Evolutionary conservation across 1,140 invertebrate genomes (phyloP).

Genomic region (Euborellia annulipes): DNA sequence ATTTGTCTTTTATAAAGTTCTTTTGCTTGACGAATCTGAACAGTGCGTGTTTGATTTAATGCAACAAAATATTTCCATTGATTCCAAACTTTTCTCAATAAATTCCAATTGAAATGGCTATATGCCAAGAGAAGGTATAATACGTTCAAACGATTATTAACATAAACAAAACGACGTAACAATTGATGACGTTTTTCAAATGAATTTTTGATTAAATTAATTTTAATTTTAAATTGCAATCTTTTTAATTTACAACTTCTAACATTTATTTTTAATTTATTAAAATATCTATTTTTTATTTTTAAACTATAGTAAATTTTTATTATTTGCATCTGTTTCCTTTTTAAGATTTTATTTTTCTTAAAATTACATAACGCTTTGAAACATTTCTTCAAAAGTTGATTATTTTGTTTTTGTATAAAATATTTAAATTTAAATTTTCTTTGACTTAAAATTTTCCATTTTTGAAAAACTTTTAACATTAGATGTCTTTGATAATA

Average conservation of each 20-base stretch:
- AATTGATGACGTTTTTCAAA: background rate
- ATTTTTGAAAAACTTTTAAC: conserved; percentile 11
- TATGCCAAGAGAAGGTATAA: background rate
- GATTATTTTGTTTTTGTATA: conserved; percentile 10
- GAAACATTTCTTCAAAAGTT: conserved; percentile 9
- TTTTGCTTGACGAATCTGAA: conserved; percentile 4
- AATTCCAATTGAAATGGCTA: conserved; percentile 5
- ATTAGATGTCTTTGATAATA: conserved; percentile 9
- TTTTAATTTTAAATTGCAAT: conserved; percentile 1
- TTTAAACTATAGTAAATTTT: conserved; percentile 10
- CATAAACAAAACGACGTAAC: background rate
- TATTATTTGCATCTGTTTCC: conserved; percentile 5
- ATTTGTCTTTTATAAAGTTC: conserved; percentile 6
- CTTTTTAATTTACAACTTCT: background rate
- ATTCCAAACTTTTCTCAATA: conserved; percentile 8
- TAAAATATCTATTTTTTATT: conserved; percentile 11
- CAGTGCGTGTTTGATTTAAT: conserved; percentile 7
- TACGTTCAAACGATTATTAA: background rate
- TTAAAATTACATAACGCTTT: conserved; percentile 11
- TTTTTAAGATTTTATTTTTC: conserved; percentile 6
- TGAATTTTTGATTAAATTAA: background rate
- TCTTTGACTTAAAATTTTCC: conserved; percentile 4
- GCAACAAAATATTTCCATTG: conserved; percentile 5
- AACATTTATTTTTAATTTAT: conserved; percentile 2
- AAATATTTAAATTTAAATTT: conserved; percentile 9